Evolutionary conservation across 2,797 vertebrate genomes (phyloP).

Genomic region (Parotocinclus haroldoi): DNA sequence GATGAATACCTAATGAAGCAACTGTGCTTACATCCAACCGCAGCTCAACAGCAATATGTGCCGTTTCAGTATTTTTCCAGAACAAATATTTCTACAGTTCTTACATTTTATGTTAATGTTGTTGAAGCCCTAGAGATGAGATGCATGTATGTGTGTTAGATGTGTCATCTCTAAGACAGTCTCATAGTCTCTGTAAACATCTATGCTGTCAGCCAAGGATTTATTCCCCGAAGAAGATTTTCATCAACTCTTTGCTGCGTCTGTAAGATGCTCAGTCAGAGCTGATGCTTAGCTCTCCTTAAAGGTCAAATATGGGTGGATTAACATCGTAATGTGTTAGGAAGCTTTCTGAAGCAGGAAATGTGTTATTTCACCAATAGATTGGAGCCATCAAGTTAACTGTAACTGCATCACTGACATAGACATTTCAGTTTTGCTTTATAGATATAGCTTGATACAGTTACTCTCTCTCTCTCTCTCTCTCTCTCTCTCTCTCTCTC

Average conservation of each 20-base stretch:
- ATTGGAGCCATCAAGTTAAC: neutral
- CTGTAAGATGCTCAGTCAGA: slow-evolving; percentile 60
- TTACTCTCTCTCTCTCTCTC: too few species aligned
- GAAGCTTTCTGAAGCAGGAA: slow-evolving; percentile 16
- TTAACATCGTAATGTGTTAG: slow-evolving; percentile 76
- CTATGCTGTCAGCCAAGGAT: slow-evolving; percentile 73
- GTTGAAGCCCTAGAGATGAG: neutral
- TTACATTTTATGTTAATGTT: slow-evolving; percentile 6
- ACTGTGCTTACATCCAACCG: neutral
- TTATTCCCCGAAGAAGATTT: slow-evolving; percentile 72
- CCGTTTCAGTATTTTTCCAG: neutral
- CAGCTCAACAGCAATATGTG: neutral
- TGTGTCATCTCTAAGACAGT: slow-evolving; percentile 79
- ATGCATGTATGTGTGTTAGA: slow-evolving; percentile 47
- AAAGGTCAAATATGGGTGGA: slow-evolving; percentile 77
- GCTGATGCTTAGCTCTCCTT: slow-evolving; percentile 71
- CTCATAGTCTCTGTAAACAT: slow-evolving; percentile 75
- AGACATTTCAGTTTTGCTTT: neutral
- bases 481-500: too few species aligned
- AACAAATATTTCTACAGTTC: slow-evolving; percentile 1
- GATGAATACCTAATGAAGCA: neutral
- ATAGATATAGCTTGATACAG: neutral
- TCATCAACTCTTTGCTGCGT: slow-evolving; percentile 73
- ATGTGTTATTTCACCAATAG: slow-evolving; percentile 6
- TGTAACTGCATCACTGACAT: neutral